phyloP scores from a whole-genome alignment of 2,113 vertebrate genomes.

The Chauna torquata region DNA sequence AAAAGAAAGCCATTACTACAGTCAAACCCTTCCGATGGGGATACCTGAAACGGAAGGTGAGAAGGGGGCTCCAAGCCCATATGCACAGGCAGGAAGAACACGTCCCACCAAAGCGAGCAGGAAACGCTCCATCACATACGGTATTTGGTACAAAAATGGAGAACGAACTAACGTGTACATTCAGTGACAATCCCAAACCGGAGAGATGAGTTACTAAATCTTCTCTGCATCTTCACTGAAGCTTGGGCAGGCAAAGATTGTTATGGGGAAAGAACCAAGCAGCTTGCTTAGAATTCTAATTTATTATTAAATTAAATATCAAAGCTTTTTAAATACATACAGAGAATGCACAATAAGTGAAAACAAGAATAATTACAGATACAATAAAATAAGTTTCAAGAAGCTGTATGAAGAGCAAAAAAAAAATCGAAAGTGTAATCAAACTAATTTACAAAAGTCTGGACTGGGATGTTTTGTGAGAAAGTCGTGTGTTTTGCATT shows the following conservation, averaged over 20 bases:
- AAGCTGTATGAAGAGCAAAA: conserved; percentile 71
- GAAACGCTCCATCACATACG: background rate
- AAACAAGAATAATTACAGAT: conserved; percentile 81
- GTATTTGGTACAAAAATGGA: background rate
- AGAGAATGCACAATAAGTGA: conserved; percentile 80
- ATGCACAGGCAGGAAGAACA: background rate
- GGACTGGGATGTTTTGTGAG: conserved; percentile 38
- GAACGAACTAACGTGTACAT: accelerated
- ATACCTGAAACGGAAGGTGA: background rate
- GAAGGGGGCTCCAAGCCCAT: background rate
- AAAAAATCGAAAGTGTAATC: conserved; percentile 77
- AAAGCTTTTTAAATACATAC: conserved; percentile 79
- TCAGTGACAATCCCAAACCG: background rate
- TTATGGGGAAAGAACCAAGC: conserved; percentile 2
- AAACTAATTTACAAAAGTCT: conserved; percentile 36
- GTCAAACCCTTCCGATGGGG: background rate
- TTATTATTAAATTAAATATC: conserved; percentile 88
- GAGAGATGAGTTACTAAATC: background rate
- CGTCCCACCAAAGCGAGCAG: background rate
- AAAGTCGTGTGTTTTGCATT: background rate
- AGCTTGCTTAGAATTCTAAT: conserved; percentile 76
- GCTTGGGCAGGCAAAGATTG: background rate
- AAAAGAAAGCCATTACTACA: accelerated
- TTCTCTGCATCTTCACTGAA: background rate
- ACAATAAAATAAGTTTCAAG: conserved; percentile 73